Evolutionary conservation across 2,113 vertebrate genomes (phyloP).

Genomic region (Hyperoodon ampullatus): DNA sequence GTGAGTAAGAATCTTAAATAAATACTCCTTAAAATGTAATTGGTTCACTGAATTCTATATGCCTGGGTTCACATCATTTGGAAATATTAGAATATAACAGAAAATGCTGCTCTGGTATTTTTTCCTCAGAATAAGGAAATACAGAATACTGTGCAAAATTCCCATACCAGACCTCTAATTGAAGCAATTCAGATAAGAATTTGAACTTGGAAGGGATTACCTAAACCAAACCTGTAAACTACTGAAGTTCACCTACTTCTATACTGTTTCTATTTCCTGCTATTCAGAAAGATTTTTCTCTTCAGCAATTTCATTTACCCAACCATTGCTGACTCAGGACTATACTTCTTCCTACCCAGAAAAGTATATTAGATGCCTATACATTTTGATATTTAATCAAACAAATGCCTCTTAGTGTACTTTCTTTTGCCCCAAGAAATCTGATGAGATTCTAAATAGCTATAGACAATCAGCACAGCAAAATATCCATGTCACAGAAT

Average conservation of each 20-base stretch:
- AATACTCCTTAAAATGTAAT: not conserved
- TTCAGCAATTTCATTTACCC: slow-evolving; percentile 48
- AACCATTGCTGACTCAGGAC: slow-evolving; percentile 26
- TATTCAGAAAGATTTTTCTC: slow-evolving; percentile 36
- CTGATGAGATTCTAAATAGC: not conserved
- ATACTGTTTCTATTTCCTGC: not conserved
- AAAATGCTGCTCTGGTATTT: not conserved
- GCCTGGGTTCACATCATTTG: not conserved
- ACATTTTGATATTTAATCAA: slow-evolving; percentile 48
- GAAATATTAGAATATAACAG: not conserved
- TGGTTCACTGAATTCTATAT: not conserved
- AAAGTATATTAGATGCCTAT: slow-evolving; percentile 21
- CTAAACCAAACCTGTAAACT: not conserved
- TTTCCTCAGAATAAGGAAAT: not conserved
- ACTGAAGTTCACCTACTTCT: not conserved
- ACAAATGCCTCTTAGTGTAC: slow-evolving; percentile 22
- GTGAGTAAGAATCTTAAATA: not conserved
- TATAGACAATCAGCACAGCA: not conserved
- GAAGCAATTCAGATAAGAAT: slow-evolving; percentile 10
- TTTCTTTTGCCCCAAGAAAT: not conserved
- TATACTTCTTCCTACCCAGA: not conserved
- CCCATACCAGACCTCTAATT: not conserved
- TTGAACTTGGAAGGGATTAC: not conserved
- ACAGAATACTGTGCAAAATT: not conserved
- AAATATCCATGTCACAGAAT: not conserved